Base-by-base conservation (phyloP, 2,888 invertebrate species). In the Calliopum simillimum region DNA sequence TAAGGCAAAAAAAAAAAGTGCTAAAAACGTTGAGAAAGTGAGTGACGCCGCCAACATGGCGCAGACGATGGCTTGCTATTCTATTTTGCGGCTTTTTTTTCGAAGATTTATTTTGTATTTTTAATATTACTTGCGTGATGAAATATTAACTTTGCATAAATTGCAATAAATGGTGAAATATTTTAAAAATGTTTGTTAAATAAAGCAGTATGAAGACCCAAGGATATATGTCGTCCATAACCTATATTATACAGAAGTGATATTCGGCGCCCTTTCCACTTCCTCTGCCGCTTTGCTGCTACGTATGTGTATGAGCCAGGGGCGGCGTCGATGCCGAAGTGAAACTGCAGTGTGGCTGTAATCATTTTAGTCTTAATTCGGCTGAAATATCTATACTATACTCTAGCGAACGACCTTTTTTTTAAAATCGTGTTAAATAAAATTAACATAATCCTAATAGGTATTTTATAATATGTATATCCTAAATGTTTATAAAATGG, bases 11-110 rank as follows among this genome's bases (percentile, higher is more conserved):
- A 51, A 65, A n/a, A n/a, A 33, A 44, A 49, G 49, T 51, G 51
- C 14, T 68, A 56, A 68, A 49, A 55, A 19, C 53, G n/a, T 46
- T 64, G 73, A 73, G 73, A 74, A 73, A 73, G 72, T 68, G 75
- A 75, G 76, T 77, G 79, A 79, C 78, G 80, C 80, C 77, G 77
- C 76, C 79, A 79, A 79, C 79, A 80, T 80, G 80, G 79, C 80
- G 80, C 77, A 77, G 74, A 49, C 73, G 16, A n/a, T 19, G 19
- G 19, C 19, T 49, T 49, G n/a, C 19, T 33, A 62, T 70, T 62
- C 19, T 33, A 62, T 70, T 62, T 59, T 73, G 69, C 74, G 73
- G 74, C 73, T 70, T 69, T 72, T 69, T 71, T 62, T 61, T 71
- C 62, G 55, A 33, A 33, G 33, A 33, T 33, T 33, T 6, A 33